Evolutionary conservation across 2,797 vertebrate genomes (phyloP), one percentile per base, ranked within the genome.

Genomic region (Hydrophis major): DNA sequence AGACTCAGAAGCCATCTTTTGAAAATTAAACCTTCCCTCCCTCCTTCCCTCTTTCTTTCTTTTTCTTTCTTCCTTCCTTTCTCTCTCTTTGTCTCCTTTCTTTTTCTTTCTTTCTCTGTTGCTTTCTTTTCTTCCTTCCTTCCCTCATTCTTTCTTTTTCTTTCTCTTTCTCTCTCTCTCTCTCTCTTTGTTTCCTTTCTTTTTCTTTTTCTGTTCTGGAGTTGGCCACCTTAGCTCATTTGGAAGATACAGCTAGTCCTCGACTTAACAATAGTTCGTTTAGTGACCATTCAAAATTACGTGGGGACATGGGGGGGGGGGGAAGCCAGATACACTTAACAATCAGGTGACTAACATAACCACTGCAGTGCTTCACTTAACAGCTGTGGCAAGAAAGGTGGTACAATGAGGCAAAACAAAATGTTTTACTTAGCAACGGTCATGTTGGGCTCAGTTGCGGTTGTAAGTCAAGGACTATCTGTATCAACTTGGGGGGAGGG

Each of bases 281-380:
- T 32, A 8, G 66, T 37, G 66, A 74, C n/a, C 0, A 0, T 37
- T 18, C 66, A 18, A 74, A 74, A 2, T 37, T 32, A 74, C n/a
- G 7, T 10, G 50, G 50, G 8, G 47, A 50, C 47, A 50, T 6
- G 50, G 50, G 50, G 32, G 53, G 50, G 50, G 50, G 32, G 53
- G 63, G 12, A n/a, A 66, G 28, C 28, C 12, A 14, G 12, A 66
- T 66, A n/a, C 11, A n/a, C 4, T 66, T n/a, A n/a, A n/a, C 28
- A 14, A 7, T 5, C 2, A 1, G 18, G 2, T 69, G 1, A 1
- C 6, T 69, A 16, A 32, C 0, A 1, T 18, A 6, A 32, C 13
- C 14, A 69, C n/a, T 6, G 14, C 66, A 32, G 4, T 0, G 12
- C 13, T 66, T 66, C 61, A 12, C 1, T 61, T 61, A 61, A 61